These are phyloP conservation scores for Cynopterus sphinx DNA, from an alignment of 2,797 vertebrate species.

Conservation along the genomic window DNA sequence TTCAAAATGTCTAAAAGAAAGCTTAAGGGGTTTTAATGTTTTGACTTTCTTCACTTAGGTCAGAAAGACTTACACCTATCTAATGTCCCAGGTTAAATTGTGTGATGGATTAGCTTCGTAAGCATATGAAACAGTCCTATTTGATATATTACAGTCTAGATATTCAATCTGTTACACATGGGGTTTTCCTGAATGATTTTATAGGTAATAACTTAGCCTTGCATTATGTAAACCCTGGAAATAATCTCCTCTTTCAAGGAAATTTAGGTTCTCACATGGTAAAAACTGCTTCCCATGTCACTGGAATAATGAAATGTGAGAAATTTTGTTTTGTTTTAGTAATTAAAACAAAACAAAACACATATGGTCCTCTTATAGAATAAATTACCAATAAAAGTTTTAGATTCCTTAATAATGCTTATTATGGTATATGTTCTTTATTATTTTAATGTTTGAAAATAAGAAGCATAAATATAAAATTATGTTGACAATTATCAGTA, in stretches of 20 bases:
- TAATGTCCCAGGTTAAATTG: neutral
- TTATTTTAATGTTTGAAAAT: conserved; percentile 54
- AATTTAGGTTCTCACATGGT: neutral
- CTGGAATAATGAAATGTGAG: neutral
- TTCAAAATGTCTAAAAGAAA: neutral
- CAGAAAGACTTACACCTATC: neutral
- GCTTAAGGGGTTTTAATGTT: neutral
- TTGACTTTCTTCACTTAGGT: neutral
- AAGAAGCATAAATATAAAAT: conserved; percentile 26
- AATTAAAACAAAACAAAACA: conserved; percentile 49
- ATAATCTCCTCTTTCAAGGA: neutral
- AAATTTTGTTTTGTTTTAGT: neutral
- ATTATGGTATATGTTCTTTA: neutral
- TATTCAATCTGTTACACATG: neutral
- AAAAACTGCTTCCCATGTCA: neutral
- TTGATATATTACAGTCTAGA: neutral
- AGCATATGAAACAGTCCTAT: neutral
- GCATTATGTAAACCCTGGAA: neutral
- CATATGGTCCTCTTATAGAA: neutral
- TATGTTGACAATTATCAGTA: conserved; percentile 40
- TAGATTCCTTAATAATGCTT: conserved; percentile 23
- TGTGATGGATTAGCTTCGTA: neutral
- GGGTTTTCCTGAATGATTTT: neutral
- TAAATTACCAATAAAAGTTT: conserved; percentile 46
- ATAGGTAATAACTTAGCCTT: neutral